Evolutionary conservation across 2,797 vertebrate species (phyloP).

Genomic region (Xiphorhynchus erythropygius): DNA sequence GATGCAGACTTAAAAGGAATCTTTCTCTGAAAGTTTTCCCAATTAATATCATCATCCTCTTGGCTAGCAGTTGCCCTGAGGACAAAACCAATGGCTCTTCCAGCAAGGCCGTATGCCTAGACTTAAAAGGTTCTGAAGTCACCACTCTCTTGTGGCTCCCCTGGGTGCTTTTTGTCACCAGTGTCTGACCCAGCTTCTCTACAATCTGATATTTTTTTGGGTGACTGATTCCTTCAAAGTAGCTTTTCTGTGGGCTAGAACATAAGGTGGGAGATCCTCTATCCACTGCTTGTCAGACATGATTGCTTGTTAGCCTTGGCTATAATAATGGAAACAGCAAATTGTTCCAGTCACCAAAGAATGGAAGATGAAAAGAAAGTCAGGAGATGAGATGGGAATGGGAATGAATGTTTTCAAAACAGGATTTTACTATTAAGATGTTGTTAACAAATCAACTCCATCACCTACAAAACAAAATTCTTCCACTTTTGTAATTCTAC

Average conservation of each 20-base stretch:
- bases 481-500: not conserved
- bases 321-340: not conserved
- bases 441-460: not conserved
- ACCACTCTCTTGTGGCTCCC: not conserved
- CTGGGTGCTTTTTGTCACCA: not conserved
- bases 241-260: not conserved
- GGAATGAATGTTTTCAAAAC: not conserved
- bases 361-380: not conserved
- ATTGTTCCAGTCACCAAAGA: not conserved
- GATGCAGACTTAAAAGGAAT: not conserved
- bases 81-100: not conserved
- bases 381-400: not conserved
- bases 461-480: not conserved
- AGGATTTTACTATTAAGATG: not conserved
- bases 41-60: not conserved
- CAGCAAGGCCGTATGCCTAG: not conserved
- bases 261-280: not conserved
- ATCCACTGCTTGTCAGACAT: not conserved
- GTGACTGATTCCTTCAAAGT: not conserved
- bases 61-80: not conserved
- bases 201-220: not conserved
- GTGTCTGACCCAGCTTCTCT: not conserved
- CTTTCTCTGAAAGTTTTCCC: not conserved
- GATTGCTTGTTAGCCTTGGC: not conserved
- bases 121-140: not conserved